Conservation (phyloP, 2,797 vertebrate genomes). For the Gymnothorax reevesii region DNA sequence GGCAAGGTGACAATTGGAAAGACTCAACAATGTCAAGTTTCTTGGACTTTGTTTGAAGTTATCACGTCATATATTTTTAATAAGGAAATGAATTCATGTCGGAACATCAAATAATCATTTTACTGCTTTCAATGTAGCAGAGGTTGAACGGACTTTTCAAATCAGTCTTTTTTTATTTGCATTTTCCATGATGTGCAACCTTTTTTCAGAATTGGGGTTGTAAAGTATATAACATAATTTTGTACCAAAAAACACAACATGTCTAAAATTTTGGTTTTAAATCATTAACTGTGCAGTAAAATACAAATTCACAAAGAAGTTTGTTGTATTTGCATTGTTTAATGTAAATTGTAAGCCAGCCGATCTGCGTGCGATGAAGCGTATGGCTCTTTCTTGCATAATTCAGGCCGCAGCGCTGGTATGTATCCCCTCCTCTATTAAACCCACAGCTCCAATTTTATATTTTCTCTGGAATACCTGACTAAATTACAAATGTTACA, state of each 20-base stretch:
- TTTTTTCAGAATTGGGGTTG: too few relatives aligned
- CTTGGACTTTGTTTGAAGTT: too few relatives aligned
- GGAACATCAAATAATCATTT: too few relatives aligned
- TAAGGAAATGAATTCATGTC: too few relatives aligned
- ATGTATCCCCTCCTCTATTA: conserved; percentile 32
- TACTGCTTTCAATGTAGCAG: too few relatives aligned
- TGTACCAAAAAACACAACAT: neutral
- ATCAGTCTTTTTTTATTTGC: too few relatives aligned
- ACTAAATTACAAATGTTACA: conserved; percentile 88
- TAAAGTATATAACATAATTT: neutral
- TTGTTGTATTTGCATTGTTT: neutral
- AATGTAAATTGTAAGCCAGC: neutral
- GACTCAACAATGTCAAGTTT: too few relatives aligned
- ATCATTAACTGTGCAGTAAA: neutral
- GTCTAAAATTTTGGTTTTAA: neutral
- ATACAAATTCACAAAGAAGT: neutral
- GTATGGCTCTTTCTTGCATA: conserved; percentile 13
- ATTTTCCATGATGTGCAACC: too few relatives aligned
- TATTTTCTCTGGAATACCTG: conserved; percentile 76
- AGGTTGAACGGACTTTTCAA: too few relatives aligned
- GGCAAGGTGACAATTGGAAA: too few relatives aligned
- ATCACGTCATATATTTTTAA: too few relatives aligned
- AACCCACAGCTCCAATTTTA: conserved; percentile 60
- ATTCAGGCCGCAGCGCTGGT: conserved; percentile 18
- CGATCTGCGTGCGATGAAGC: neutral